phyloP scores from a whole-genome alignment of 2,797 vertebrate genomes.

The Enoplosus armatus region DNA sequence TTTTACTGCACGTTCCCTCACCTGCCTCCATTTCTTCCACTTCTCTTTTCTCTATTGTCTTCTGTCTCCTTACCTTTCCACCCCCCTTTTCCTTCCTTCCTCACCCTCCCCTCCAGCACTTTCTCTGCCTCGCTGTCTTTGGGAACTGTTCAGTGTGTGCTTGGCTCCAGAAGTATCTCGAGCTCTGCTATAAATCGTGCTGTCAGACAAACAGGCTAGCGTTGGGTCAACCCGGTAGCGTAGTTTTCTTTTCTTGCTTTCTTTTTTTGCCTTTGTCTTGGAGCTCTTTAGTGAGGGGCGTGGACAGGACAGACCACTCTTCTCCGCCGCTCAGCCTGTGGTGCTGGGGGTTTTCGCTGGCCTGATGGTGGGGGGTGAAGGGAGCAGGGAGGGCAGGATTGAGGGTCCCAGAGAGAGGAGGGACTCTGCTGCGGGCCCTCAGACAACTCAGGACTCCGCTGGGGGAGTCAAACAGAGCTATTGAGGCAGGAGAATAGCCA shows the following conservation, averaged over 20 bases:
- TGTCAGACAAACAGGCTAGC: constrained; percentile 78
- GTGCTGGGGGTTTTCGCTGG: constrained; percentile 29
- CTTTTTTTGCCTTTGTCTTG: constrained; percentile 49
- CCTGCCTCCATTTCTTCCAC: constrained; percentile 7
- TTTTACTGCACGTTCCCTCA: not conserved
- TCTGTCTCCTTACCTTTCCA: constrained; percentile 32
- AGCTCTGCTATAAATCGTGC: constrained; percentile 82
- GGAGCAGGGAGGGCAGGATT: constrained; percentile 69
- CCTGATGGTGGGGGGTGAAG: constrained; percentile 57
- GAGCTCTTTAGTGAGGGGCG: constrained; percentile 45
- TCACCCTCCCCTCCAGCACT: constrained; percentile 37
- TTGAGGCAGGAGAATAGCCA: constrained; percentile 88
- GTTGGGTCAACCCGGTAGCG: constrained; percentile 48
- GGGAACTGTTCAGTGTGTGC: constrained; percentile 65
- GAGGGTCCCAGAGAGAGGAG: constrained; percentile 72
- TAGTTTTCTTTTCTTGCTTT: constrained; percentile 28
- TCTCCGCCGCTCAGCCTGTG: constrained; percentile 36
- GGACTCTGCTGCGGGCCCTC: constrained; percentile 55
- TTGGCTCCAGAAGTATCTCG: constrained; percentile 76
- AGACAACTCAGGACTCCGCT: constrained; percentile 59
- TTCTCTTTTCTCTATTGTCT: constrained; percentile 4
- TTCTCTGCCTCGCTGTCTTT: constrained; percentile 53
- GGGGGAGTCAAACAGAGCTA: constrained; percentile 86
- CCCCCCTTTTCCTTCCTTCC: constrained; percentile 40
- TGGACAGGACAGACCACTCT: constrained; percentile 28